Evolutionary conservation across 2,113 vertebrate genomes (phyloP).

Genomic region (Jaculus jaculus): DNA sequence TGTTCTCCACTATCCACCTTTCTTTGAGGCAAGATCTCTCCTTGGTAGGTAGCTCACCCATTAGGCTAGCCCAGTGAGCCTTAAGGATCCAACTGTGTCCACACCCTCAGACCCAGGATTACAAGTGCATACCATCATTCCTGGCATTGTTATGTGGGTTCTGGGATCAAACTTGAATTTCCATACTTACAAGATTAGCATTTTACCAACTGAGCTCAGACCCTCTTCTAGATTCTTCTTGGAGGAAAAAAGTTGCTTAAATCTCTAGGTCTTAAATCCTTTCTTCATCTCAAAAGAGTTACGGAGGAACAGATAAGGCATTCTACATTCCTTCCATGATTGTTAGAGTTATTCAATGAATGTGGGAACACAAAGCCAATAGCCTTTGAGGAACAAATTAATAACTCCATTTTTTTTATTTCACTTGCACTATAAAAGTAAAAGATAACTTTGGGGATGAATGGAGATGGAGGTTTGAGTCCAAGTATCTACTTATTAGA

Average conservation of each 20-base stretch:
- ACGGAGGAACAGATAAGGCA: neutral
- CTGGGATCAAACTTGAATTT: too few relatives aligned
- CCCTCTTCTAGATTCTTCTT: neutral
- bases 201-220: too few relatives aligned
- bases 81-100: too few relatives aligned
- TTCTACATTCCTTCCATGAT: neutral
- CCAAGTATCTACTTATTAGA: neutral
- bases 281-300: neutral
- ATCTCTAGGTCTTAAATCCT: neutral
- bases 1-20: too few relatives aligned
- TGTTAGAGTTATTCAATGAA: neutral
- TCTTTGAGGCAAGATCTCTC: too few relatives aligned
- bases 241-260: neutral
- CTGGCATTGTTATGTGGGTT: too few relatives aligned
- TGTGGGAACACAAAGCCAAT: neutral
- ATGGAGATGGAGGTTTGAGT: neutral
- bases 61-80: too few relatives aligned
- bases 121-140: too few relatives aligned
- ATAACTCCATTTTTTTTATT: neutral
- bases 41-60: too few relatives aligned
- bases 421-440: neutral
- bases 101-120: too few relatives aligned
- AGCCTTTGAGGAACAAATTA: slow-evolving; percentile 6
- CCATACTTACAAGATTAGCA: too few relatives aligned
- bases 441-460: neutral